Percentiles rank a stretch among this genome's conserved stretches.
Conservation (phyloP, 2,888 invertebrate genomes). For the Amiota communis region DNA sequence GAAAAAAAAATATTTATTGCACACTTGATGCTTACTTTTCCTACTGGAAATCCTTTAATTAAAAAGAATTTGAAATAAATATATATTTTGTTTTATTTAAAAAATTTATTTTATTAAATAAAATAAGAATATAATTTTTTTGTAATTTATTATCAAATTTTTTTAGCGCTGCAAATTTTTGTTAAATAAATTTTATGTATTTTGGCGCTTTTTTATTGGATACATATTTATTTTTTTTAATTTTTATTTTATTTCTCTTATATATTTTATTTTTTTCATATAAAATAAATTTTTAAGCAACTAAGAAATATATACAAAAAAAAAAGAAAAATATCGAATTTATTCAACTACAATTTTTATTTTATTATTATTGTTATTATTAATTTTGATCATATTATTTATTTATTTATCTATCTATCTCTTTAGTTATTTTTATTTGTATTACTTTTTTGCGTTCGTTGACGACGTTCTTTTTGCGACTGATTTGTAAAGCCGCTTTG, state of each 20-base stretch:
- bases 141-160: neutral
- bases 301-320: neutral
- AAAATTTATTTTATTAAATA: neutral
- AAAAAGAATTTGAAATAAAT: neutral
- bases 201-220: neutral
- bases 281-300: neutral
- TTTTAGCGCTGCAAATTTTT: neutral
- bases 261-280: neutral
- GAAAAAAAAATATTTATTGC: slow-evolving; percentile 3
- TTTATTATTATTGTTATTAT: slow-evolving; percentile 9
- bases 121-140: neutral
- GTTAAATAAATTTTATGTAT: neutral
- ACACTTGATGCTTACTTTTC: slow-evolving; percentile 9
- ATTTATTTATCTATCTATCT: slow-evolving; percentile 20
- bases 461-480: slow-evolving; percentile 71
- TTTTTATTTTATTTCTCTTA: neutral
- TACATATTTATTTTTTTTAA: neutral
- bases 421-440: slow-evolving; percentile 21
- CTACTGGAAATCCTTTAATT: neutral
- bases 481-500: slow-evolving; percentile 66
- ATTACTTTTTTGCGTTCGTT: slow-evolving; percentile 53
- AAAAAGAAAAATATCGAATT: neutral
- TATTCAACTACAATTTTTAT: neutral
- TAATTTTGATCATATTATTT: neutral
- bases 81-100: neutral